These are phyloP conservation scores for Nasonia giraulti DNA, from an alignment of 1,140 invertebrate species.

Conservation along the genomic window DNA sequence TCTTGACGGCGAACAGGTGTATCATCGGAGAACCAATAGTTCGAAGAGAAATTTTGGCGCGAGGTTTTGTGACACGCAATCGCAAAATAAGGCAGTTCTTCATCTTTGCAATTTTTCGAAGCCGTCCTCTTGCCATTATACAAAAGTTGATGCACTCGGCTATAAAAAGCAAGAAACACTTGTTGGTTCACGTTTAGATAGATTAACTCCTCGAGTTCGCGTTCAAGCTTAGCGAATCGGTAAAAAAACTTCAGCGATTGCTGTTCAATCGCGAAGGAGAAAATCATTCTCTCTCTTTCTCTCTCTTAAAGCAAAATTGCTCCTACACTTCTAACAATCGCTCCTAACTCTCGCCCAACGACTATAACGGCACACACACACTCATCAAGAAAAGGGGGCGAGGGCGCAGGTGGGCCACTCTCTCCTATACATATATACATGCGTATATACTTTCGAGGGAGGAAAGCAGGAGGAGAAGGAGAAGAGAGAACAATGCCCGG, in stretches of 20 bases:
- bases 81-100: no score
- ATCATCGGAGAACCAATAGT: no score
- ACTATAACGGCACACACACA: not conserved
- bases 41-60: no score
- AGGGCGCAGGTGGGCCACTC: not conserved
- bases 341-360: no score
- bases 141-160: not conserved
- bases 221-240: not conserved
- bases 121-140: no score
- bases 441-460: not conserved
- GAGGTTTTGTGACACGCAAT: no score
- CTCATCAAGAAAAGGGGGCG: not conserved
- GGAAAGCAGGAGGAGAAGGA: not conserved
- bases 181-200: not conserved
- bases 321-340: no score
- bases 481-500: constrained; percentile 60
- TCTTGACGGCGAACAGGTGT: no score
- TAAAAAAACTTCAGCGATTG: not conserved
- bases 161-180: not conserved
- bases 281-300: no score
- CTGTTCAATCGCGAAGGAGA: not conserved
- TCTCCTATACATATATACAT: not conserved
- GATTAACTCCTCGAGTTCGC: not conserved
- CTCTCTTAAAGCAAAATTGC: no score
- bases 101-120: no score